A percentile compares a stretch with the other conserved stretches of the same genome.
Evolutionary conservation across 2,797 vertebrate species (phyloP).

Genomic region (Poeciliopsis presidionis): DNA sequence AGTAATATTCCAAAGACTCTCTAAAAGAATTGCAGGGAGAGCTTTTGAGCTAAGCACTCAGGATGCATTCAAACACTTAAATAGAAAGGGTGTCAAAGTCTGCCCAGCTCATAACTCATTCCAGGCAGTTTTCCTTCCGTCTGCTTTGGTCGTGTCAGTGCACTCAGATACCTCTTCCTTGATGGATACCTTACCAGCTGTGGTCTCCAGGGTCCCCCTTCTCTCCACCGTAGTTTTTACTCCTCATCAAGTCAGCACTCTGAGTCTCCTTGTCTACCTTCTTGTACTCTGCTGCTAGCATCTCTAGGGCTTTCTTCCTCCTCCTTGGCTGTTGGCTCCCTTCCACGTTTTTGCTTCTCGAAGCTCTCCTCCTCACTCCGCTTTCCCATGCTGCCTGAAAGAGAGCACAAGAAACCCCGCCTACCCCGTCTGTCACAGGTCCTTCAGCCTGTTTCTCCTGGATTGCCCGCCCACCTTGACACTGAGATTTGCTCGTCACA

Average conservation of each 20-base stretch:
- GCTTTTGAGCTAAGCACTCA: background rate
- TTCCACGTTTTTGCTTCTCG: background rate
- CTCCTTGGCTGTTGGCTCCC: background rate
- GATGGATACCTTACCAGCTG: conserved; percentile 8
- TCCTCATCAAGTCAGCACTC: conserved; percentile 10
- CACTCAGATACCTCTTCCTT: background rate
- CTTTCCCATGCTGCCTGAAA: background rate
- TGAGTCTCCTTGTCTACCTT: conserved; percentile 2
- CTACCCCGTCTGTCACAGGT: background rate
- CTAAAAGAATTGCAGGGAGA: background rate
- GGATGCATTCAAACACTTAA: background rate
- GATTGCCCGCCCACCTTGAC: background rate
- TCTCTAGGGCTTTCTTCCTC: background rate
- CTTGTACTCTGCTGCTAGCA: background rate
- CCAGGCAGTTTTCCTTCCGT: background rate
- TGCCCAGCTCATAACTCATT: background rate
- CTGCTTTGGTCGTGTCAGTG: background rate
- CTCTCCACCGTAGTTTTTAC: conserved; percentile 1
- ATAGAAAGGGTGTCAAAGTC: background rate
- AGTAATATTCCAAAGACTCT: background rate
- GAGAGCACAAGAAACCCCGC: background rate
- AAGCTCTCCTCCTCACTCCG: background rate
- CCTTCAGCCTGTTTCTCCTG: background rate
- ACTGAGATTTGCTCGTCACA: background rate
- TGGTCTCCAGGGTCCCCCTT: background rate